Base-by-base conservation (phyloP, 2,113 vertebrate species). In the Gila orcuttii region DNA sequence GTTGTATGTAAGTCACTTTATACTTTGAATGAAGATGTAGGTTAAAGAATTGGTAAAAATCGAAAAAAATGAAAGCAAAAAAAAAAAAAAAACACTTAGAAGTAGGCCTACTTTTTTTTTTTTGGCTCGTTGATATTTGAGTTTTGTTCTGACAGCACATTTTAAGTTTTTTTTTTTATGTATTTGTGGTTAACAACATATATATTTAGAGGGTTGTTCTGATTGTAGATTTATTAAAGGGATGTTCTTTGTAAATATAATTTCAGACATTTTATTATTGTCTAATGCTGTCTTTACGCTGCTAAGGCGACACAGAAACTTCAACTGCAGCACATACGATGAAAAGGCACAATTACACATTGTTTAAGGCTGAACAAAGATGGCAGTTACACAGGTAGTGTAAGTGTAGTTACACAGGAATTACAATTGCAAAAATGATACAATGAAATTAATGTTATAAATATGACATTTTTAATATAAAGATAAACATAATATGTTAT, bases 161-260 rank as follows among this genome's bases (percentile, higher is more conserved):
- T 28, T 57, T 39, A 23, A 6, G 6, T 1, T 25, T 76, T 57
- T 55, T 2, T 57, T 79, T 19, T 13, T 52, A 19, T 68, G 60
- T 68, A 81, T 68, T 82, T 68, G 15, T 7, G 25, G 62, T 50
- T 69, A 82, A 69, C 45, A 68, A 23, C 33, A 12, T 15, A 57
- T 78, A 33, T 17, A 45, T 66, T 62, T 81, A 47, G 39, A n/a
- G 60, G 79, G 45, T 11, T 52, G 25, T 31, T 82, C 42, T 68
- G 6, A 52, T 52, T 3, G 52, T 68, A 82, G 21, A 52, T 17
- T 36, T 60, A 10, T 39, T 73, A 59, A 73, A 57, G 45, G 64
- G 47, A 57, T 83, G 50, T 25, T 36, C 21, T 66, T 82, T 82
- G 80, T 82, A 82, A 52, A 82, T 82, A 82, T 82, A 8, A 66